phyloP scores from a whole-genome alignment of 2,888 invertebrate genomes.

The Graphium colonna region DNA sequence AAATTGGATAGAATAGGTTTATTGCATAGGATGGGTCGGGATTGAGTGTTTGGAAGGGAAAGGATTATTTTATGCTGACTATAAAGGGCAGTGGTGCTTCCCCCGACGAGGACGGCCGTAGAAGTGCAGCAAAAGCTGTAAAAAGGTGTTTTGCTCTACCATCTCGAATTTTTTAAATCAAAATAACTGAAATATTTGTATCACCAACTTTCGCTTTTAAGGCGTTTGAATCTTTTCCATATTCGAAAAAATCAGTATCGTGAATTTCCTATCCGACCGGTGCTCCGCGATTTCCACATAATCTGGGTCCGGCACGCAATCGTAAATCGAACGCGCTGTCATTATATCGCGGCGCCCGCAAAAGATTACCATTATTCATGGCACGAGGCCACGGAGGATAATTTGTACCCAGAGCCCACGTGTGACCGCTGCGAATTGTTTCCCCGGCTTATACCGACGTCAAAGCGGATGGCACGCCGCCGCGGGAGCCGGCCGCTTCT shows the following conservation, averaged over 20 bases:
- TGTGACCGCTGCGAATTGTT: constrained; percentile 50
- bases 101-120: too few species aligned
- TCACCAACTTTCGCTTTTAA: too few species aligned
- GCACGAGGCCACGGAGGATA: constrained; percentile 32
- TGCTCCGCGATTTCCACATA: constrained; percentile 30
- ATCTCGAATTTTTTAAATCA: too few species aligned
- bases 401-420: constrained; percentile 32
- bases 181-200: too few species aligned
- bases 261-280: constrained; percentile 32
- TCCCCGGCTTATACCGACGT: constrained; percentile 36
- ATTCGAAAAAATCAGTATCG: constrained; percentile 47
- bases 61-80: too few species aligned
- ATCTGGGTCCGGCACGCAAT: constrained; percentile 42
- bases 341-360: constrained; percentile 39
- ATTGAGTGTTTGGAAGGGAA: too few species aligned
- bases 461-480: constrained; percentile 45
- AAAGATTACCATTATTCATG: constrained; percentile 45
- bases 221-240: constrained; percentile 39
- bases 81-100: too few species aligned
- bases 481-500: constrained; percentile 35
- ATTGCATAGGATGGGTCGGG: too few species aligned
- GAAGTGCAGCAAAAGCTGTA: too few species aligned
- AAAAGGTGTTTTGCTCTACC: too few species aligned
- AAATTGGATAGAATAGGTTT: too few species aligned
- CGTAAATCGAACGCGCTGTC: constrained; percentile 42